These are phyloP conservation scores for Nasonia oneida DNA, from an alignment of 2,888 invertebrate genomes.

Conservation along the genomic window DNA sequence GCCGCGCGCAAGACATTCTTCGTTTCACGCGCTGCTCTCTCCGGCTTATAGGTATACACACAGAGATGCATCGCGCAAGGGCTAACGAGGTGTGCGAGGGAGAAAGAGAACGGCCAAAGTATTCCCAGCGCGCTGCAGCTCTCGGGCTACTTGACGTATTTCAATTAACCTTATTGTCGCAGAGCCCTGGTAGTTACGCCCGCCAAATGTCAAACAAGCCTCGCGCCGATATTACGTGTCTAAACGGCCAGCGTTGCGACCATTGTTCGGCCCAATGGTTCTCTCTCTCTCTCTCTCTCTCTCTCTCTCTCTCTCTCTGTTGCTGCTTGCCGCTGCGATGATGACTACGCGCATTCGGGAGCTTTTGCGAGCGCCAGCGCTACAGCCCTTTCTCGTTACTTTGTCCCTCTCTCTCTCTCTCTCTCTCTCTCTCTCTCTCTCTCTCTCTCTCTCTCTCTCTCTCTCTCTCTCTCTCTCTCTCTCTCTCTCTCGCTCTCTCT, in stretches of 20 bases:
- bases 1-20: constrained; percentile 28
- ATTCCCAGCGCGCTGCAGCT: constrained; percentile 67
- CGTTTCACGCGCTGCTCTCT: constrained; percentile 16
- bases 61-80: constrained; percentile 22
- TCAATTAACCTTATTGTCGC: constrained; percentile 75
- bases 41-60: not conserved
- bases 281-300: not conserved
- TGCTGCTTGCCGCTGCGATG: not conserved
- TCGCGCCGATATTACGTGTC: constrained; percentile 65
- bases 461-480: not conserved
- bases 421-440: not conserved
- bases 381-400: constrained; percentile 41
- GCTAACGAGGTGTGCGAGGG: constrained; percentile 26
- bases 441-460: not conserved
- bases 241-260: constrained; percentile 57
- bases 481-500: not conserved
- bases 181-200: constrained; percentile 68
- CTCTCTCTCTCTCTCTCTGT: too few relatives aligned
- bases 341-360: not conserved
- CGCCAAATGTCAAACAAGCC: constrained; percentile 71
- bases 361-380: constrained; percentile 33
- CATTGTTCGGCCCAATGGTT: constrained; percentile 54
- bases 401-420: constrained; percentile 21
- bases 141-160: constrained; percentile 73
- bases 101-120: constrained; percentile 63